Percentiles rank a stretch among this genome's conserved stretches.
Conservation (phyloP, 2,888 invertebrate species). For the Eurytoma adleriae region DNA sequence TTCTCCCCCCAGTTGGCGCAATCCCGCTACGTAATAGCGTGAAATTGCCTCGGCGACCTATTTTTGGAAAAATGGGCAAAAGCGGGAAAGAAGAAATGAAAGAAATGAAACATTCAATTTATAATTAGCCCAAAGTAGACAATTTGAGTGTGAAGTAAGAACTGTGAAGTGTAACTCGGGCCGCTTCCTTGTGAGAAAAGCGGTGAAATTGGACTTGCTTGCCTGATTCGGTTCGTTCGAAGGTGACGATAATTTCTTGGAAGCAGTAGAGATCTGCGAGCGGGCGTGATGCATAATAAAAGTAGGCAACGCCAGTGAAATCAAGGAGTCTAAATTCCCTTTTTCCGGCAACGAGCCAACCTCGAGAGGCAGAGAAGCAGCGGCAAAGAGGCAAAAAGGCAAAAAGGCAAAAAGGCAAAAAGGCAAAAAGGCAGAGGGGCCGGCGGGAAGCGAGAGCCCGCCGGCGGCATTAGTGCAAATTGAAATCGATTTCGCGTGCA, state of each 20-base stretch:
- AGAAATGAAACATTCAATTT: not conserved
- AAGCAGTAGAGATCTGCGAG: too few relatives aligned
- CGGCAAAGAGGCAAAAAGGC: not conserved
- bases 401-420: not conserved
- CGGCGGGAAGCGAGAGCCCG: not conserved
- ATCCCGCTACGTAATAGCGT: conserved; percentile 6
- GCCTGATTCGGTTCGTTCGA: too few relatives aligned
- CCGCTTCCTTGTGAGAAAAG: too few relatives aligned
- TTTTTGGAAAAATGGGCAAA: conserved; percentile 19
- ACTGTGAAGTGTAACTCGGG: too few relatives aligned
- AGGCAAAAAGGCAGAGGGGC: not conserved
- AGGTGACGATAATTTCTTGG: too few relatives aligned
- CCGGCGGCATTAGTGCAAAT: conserved; percentile 29
- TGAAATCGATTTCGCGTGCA: conserved; percentile 55
- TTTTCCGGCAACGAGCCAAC: too few relatives aligned
- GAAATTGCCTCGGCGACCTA: conserved; percentile 32
- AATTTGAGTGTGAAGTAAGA: too few relatives aligned
- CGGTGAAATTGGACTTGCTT: too few relatives aligned
- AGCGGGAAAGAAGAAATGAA: not conserved
- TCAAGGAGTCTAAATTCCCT: too few relatives aligned
- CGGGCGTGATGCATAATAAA: too few relatives aligned
- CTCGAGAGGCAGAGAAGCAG: not conserved
- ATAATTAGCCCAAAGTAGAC: not conserved
- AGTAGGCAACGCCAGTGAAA: too few relatives aligned
- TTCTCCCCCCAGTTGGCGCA: not conserved